Conservation (phyloP, 2,888 invertebrate genomes). For the Hymenopus coronatus region DNA sequence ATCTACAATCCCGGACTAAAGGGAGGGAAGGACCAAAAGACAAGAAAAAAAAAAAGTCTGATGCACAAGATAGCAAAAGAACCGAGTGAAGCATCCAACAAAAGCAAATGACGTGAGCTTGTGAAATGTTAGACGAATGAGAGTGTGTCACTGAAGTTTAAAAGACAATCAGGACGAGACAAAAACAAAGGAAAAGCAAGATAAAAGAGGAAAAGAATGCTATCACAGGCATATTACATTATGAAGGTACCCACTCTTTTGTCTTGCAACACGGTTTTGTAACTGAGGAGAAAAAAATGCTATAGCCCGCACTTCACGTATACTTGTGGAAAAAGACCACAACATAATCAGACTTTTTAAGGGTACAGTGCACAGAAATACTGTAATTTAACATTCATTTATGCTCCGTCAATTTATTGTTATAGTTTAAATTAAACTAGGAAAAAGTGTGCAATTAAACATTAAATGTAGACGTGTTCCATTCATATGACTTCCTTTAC, state of each 20-base stretch:
- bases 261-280: not conserved
- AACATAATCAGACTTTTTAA: not conserved
- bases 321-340: not conserved
- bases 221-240: not conserved
- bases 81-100: not conserved
- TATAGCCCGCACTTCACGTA: not conserved
- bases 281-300: not conserved
- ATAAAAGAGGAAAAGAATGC: not conserved
- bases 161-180: not conserved
- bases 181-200: not conserved
- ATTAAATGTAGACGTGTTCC: too few relatives aligned
- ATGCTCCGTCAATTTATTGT: too few relatives aligned
- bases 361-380: too few relatives aligned
- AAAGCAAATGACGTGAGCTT: not conserved
- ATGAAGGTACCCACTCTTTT: not conserved
- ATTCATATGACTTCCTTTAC: too few relatives aligned
- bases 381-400: too few relatives aligned
- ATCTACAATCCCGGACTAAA: too few relatives aligned
- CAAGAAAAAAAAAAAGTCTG: too few relatives aligned
- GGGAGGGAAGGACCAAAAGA: too few relatives aligned
- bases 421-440: too few relatives aligned
- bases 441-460: too few relatives aligned
- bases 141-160: not conserved
- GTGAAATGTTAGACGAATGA: not conserved
- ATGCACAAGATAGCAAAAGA: not conserved